These are phyloP conservation scores for Octodon degus DNA, from an alignment of 2,113 vertebrate species.

Conservation along the genomic window DNA sequence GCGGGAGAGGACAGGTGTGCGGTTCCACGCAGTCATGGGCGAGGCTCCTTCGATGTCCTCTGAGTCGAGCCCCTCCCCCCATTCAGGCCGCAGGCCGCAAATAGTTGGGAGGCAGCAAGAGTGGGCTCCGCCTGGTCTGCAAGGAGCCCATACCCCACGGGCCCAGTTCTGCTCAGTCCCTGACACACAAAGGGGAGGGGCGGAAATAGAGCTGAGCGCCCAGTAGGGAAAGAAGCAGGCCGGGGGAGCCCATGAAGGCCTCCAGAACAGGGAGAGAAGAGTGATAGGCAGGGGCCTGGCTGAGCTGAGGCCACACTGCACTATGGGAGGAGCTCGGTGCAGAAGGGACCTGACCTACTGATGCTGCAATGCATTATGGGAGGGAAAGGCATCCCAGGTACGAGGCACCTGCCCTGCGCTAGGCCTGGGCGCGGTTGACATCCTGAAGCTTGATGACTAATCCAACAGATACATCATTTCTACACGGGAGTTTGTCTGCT, in stretches of 20 bases:
- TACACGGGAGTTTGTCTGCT: not conserved
- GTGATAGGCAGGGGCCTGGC: not conserved
- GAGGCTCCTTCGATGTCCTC: not conserved
- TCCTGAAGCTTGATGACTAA: not conserved
- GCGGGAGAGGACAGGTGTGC: not conserved
- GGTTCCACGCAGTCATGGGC: not conserved
- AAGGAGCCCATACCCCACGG: not conserved
- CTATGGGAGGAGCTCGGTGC: not conserved
- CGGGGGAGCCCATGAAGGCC: not conserved
- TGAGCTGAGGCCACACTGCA: not conserved
- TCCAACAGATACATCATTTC: not conserved
- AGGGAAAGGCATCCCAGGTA: not conserved
- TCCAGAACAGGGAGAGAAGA: not conserved
- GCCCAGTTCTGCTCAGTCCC: not conserved
- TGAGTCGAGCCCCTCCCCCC: not conserved
- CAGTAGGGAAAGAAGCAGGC: not conserved
- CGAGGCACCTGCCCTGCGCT: not conserved
- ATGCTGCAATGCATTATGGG: not conserved
- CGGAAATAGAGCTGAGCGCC: not conserved
- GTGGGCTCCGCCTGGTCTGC: not conserved
- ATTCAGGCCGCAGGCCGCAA: not conserved
- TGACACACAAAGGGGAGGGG: not conserved
- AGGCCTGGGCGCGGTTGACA: not conserved
- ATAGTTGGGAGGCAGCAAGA: not conserved
- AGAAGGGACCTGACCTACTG: not conserved